Base-by-base conservation (phyloP, 2,113 vertebrate genomes). In the Dendrocopos noguchii region DNA sequence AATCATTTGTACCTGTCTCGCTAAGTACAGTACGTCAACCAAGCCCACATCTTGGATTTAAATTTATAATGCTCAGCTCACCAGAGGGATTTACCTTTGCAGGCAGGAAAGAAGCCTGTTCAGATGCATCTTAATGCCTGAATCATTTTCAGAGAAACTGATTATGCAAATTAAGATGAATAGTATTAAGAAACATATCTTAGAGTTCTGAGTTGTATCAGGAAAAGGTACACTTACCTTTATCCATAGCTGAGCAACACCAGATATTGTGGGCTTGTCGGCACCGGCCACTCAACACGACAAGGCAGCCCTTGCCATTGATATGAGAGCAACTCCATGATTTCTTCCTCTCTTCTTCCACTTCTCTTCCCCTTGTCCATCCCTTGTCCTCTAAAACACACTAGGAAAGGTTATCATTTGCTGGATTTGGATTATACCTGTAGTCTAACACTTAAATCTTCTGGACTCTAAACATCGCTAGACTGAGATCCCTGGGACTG, bases 141-240 rank as follows among this genome's bases (percentile, higher is more conserved):
- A 95, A 95, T 95, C 57, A 93, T 93, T 96, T 91, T 90, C 87
- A 94, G 93, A 90, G 95, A 94, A 96, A 92, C 84, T 94, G 84
- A 93, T 95, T 91, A 96, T 95, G 93, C 80, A 96, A 95, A 96
- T 94, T 61, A 94, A 76, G 36, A 75, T 56, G 81, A 93, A 90
- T 60, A 79, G 33, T 56, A 91, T 93, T 96, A 91, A 90, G 71
- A 80, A 91, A 88, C 24, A 7, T 53, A 79, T 85, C 79, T 87
- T 47, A 14, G 36, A 77, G 56, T 95, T 81, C 63, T 12, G 66
- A 90, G 15, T 15, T 52, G 67, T 12, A 70, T 47, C 28, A 73
- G 68, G 68, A 57, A 57, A 85, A 64, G 9, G 16, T 34, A 27
- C 1, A 0, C 8, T 80, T 39, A 52, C 24, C n/a, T 95, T 90